Conservation (phyloP, 2,797 vertebrate genomes). For the Micrastur ruficollis region DNA sequence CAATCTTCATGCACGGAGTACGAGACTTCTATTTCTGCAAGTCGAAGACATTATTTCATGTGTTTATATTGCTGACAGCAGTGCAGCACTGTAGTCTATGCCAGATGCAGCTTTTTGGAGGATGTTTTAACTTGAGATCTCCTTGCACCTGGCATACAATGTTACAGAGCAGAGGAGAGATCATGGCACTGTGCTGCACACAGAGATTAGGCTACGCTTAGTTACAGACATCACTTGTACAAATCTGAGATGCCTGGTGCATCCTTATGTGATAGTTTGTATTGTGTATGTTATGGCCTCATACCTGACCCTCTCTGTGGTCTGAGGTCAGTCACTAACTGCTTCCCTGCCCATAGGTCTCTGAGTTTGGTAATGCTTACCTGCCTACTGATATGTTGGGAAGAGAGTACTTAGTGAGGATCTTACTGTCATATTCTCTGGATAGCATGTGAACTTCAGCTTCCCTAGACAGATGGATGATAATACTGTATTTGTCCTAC, state of each 20-base stretch:
- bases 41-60: not conserved
- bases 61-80: not conserved
- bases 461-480: not conserved
- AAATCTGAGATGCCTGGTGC: not conserved
- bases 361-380: not conserved
- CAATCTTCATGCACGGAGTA: not conserved
- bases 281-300: fast-evolving
- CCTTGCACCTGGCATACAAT: not conserved
- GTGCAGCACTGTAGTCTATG: not conserved
- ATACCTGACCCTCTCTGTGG: not conserved
- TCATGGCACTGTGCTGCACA: not conserved
- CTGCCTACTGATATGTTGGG: not conserved
- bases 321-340: not conserved
- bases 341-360: not conserved
- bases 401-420: not conserved
- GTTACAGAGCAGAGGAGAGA: not conserved
- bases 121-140: not conserved
- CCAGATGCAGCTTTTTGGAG: not conserved
- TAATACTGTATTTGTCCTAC: not conserved
- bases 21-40: not conserved
- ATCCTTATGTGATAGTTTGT: not conserved
- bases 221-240: not conserved
- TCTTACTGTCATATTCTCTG: not conserved
- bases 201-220: not conserved
- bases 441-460: not conserved